phyloP scores from a whole-genome alignment of 1,140 invertebrate species.

The Whitmania pigra region DNA sequence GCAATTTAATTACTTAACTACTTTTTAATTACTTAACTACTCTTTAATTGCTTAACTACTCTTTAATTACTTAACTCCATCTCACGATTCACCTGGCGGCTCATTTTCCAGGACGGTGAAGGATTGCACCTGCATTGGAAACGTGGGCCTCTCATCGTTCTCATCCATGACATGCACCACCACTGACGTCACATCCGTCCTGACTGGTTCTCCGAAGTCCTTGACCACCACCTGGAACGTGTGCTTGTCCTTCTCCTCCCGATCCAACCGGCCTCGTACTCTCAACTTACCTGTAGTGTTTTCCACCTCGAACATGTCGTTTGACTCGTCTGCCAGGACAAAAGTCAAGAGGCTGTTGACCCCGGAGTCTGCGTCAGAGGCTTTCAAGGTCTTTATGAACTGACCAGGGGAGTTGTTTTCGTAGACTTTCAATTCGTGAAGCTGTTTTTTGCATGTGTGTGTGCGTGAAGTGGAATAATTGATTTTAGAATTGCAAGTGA shows the following conservation, averaged over 20 bases:
- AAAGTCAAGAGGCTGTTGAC: constrained; percentile 67
- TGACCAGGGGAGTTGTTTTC: background rate
- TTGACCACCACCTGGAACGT: constrained; percentile 11
- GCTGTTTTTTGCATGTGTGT: too few species aligned
- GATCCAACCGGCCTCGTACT: constrained; percentile 11
- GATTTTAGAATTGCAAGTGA: too few species aligned
- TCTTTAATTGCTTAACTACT: too few species aligned
- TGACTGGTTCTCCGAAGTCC: constrained; percentile 15
- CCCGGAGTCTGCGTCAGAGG: constrained; percentile 79
- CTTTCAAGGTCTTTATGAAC: constrained; percentile 35
- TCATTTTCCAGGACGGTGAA: constrained; percentile 58
- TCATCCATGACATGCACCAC: constrained; percentile 45
- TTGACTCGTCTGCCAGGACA: background rate
- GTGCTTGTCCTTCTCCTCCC: constrained; percentile 16
- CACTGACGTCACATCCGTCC: constrained; percentile 13
- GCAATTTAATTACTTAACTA: too few species aligned
- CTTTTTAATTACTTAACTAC: too few species aligned
- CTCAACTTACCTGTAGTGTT: constrained; percentile 15
- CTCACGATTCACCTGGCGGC: constrained; percentile 50
- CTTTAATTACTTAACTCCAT: too few species aligned
- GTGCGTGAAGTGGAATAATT: too few species aligned
- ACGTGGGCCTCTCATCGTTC: constrained; percentile 39
- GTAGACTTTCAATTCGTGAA: too few species aligned
- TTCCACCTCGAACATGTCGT: constrained; percentile 16
- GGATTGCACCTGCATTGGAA: background rate